phyloP scores from a whole-genome alignment of 1,140 invertebrate species.

The Drosophila nikananu region DNA sequence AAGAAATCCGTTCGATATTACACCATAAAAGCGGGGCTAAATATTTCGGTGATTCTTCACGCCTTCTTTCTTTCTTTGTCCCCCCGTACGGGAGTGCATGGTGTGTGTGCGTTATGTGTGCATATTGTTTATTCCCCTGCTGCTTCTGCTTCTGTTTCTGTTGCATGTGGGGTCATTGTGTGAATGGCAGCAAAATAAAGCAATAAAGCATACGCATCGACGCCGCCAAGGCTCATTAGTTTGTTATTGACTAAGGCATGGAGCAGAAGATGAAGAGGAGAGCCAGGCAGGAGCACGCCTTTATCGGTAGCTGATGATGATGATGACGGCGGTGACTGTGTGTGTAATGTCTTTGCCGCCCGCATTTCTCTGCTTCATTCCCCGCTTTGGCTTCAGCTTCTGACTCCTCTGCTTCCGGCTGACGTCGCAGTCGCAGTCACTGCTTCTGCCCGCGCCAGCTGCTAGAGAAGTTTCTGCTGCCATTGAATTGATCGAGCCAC shows the following conservation, averaged over 20 bases:
- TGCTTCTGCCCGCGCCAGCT: slow-evolving; percentile 24
- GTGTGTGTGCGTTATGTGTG: slow-evolving; percentile 19
- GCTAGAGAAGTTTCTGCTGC: slow-evolving; percentile 56
- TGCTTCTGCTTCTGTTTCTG: slow-evolving; percentile 33
- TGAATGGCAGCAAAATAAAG: slow-evolving; percentile 77
- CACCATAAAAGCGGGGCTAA: slow-evolving; percentile 27
- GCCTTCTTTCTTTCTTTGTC: slow-evolving; percentile 21
- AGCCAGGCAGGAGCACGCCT: slow-evolving; percentile 48
- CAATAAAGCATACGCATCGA: slow-evolving; percentile 68
- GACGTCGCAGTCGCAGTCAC: slow-evolving; percentile 38
- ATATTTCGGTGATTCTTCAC: slow-evolving; percentile 55
- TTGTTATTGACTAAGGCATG: slow-evolving; percentile 76
- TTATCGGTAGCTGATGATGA: slow-evolving; percentile 76
- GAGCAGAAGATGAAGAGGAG: slow-evolving; percentile 25
- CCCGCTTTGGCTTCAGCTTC: background rate
- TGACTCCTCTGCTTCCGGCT: slow-evolving; percentile 47
- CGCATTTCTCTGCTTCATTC: slow-evolving; percentile 58
- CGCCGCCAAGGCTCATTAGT: slow-evolving; percentile 80
- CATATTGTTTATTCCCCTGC: slow-evolving; percentile 39
- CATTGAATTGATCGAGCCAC: slow-evolving; percentile 49
- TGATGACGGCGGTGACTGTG: slow-evolving; percentile 44
- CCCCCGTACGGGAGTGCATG: background rate
- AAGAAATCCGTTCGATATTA: slow-evolving; percentile 54
- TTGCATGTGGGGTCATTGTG: slow-evolving; percentile 81
- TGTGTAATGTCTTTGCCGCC: slow-evolving; percentile 62